These are phyloP conservation scores for Cryptops parisi DNA, from an alignment of 2,888 invertebrate species.

Conservation along the genomic window DNA sequence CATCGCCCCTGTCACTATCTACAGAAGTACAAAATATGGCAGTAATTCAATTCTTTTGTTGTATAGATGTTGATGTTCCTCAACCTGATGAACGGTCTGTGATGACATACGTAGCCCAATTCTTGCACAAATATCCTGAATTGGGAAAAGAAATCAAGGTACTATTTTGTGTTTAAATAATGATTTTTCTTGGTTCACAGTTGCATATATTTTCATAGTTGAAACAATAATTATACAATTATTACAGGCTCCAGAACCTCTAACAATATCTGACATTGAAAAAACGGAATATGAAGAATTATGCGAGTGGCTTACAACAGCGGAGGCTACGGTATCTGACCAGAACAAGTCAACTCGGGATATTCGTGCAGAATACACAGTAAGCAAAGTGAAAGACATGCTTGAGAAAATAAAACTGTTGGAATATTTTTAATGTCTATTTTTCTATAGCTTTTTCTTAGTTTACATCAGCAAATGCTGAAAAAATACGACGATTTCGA, in stretches of 20 bases:
- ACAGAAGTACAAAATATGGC: too few species aligned
- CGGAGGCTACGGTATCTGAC: slow-evolving; percentile 24
- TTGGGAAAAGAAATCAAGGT: slow-evolving; percentile 10
- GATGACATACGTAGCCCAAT: slow-evolving; percentile 98
- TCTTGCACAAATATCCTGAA: slow-evolving; percentile 60
- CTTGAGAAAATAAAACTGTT: background rate
- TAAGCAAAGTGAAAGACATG: background rate
- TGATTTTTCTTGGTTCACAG: background rate
- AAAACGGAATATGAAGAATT: slow-evolving; percentile 48
- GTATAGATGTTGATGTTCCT: slow-evolving; percentile 72
- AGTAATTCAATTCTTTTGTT: background rate
- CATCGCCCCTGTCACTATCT: too few species aligned
- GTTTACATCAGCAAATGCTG: slow-evolving; percentile 61
- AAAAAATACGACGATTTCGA: slow-evolving; percentile 54
- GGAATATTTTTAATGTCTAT: slow-evolving; percentile 10
- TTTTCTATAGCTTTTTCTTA: slow-evolving; percentile 50
- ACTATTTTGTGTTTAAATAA: background rate
- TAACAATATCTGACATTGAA: slow-evolving; percentile 63
- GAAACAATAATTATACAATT: slow-evolving; percentile 17
- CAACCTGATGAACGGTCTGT: slow-evolving; percentile 95
- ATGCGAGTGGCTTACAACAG: slow-evolving; percentile 55
- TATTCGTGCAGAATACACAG: slow-evolving; percentile 13
- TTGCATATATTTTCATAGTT: background rate
- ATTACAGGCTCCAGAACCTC: slow-evolving; percentile 25
- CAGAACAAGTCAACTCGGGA: slow-evolving; percentile 11